These are phyloP conservation scores for Calcarius ornatus DNA, from an alignment of 2,113 vertebrate species.

Conservation along the genomic window DNA sequence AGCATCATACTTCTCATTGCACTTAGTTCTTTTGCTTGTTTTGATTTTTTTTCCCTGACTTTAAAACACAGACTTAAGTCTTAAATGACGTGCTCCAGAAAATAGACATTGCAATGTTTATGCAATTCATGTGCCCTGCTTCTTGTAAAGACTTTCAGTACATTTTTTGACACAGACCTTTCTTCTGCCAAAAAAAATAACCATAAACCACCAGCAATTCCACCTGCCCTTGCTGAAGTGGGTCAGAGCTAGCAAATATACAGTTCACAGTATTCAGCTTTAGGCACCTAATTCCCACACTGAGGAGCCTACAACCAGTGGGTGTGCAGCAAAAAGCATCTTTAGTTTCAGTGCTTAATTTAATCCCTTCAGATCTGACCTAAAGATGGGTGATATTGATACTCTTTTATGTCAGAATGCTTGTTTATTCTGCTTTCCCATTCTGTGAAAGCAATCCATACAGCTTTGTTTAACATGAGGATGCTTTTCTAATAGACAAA, in stretches of 20 bases:
- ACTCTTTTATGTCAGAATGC: neutral
- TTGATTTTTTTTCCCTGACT: neutral
- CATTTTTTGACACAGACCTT: neutral
- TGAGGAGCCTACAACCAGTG: neutral
- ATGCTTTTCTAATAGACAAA: neutral
- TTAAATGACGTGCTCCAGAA: neutral
- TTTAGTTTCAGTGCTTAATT: neutral
- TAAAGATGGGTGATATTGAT: neutral
- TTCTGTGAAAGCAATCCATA: neutral
- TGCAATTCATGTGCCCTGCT: neutral
- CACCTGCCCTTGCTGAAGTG: neutral
- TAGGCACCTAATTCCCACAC: neutral
- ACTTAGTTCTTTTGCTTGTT: neutral
- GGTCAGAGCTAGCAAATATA: neutral
- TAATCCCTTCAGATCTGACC: neutral
- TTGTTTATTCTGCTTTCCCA: neutral
- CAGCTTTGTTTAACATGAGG: neutral
- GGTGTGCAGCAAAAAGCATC: neutral
- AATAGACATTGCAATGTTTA: neutral
- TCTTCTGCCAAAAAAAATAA: neutral
- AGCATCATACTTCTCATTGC: neutral
- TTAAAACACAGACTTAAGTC: slow-evolving; percentile 2
- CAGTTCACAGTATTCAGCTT: neutral
- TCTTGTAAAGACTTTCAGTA: neutral
- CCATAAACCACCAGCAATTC: neutral